Base-by-base conservation (phyloP, 1,140 invertebrate species). In the Rhynchophorus ferrugineus region DNA sequence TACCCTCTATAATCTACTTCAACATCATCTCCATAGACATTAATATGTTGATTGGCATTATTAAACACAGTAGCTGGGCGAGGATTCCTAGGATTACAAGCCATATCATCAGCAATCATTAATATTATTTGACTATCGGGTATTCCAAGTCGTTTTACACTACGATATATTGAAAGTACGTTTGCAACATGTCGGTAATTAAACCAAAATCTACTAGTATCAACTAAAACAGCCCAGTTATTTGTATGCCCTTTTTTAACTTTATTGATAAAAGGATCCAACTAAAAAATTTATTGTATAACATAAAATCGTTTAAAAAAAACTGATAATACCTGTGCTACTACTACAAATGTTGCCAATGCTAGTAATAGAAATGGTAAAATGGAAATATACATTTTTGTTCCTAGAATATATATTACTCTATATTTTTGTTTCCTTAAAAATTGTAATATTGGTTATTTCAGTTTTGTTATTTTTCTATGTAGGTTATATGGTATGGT, bases 101-200 rank as follows among this genome's bases (percentile, higher is more conserved):
- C 95, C 93, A 99, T 98, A 65, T 99, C 96, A 74, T 99, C 97
- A 17, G 96, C 95, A 39, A 99, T 83, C 95, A 98, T 98, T 29
- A 99, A 69, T 62, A 98, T 98, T 41, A 99, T 99, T 72, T 91
- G 87, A 42, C 87, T 89, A 69, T 98, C 95, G 5, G 95, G 95
- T 57, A 99, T 98, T 24, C 96, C 96, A 1, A 99, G 75, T 14
- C 95, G 76, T 73, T 99, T 99, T 0, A 99, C 93, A 68, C 93
- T 97, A 0, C 95, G 80, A 68, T 99, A 99, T 63, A 99, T 93
- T 0, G 95, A 98, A 29, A 99, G 73, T 0, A 98, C 96, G 73
- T 99, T 99, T 0, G 96, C 94, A 9, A 98, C 94, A 83, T 99
- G 97, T 24, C 97, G 79, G 71, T 99, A 99, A 71, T 99, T 99